phyloP scores from a whole-genome alignment of 2,888 invertebrate genomes.

The Perdita meconis region DNA sequence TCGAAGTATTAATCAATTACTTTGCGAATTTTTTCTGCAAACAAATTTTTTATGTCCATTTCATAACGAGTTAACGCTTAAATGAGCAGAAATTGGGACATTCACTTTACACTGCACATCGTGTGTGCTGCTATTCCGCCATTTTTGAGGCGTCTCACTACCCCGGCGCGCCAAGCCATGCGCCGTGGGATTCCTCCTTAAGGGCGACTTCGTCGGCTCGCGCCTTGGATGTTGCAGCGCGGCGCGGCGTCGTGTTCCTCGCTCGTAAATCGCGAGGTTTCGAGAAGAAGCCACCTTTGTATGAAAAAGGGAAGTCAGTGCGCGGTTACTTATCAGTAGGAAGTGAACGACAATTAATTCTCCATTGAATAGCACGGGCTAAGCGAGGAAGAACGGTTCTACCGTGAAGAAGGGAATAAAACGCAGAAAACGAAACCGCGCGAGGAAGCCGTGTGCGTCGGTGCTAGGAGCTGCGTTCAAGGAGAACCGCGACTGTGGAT shows the following conservation, averaged over 20 bases:
- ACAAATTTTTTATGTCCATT: too few relatives aligned
- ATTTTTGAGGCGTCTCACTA: too few relatives aligned
- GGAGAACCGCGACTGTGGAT: conserved; percentile 70
- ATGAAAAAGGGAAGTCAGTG: conserved; percentile 14
- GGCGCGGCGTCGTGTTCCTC: not conserved
- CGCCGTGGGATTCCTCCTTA: too few relatives aligned
- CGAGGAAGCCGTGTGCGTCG: conserved; percentile 58
- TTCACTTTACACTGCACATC: too few relatives aligned
- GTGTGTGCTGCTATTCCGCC: too few relatives aligned
- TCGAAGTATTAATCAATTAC: too few relatives aligned
- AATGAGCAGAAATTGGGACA: too few relatives aligned
- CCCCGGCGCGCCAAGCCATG: too few relatives aligned
- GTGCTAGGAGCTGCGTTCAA: conserved; percentile 72
- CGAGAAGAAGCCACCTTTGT: conserved; percentile 25
- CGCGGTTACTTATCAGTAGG: conserved; percentile 25
- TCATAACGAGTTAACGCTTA: too few relatives aligned
- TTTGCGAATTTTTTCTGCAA: too few relatives aligned
- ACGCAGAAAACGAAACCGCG: conserved; percentile 57
- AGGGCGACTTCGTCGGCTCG: conserved; percentile 9
- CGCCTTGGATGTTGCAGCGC: not conserved
- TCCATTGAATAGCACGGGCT: not conserved
- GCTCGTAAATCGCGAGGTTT: conserved; percentile 15
- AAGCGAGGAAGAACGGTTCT: conserved; percentile 3
- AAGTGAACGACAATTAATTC: conserved; percentile 39
- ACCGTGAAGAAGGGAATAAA: conserved; percentile 12